Evolutionary conservation across 2,797 vertebrate genomes (phyloP).

Genomic region (Simalia tracyae): DNA sequence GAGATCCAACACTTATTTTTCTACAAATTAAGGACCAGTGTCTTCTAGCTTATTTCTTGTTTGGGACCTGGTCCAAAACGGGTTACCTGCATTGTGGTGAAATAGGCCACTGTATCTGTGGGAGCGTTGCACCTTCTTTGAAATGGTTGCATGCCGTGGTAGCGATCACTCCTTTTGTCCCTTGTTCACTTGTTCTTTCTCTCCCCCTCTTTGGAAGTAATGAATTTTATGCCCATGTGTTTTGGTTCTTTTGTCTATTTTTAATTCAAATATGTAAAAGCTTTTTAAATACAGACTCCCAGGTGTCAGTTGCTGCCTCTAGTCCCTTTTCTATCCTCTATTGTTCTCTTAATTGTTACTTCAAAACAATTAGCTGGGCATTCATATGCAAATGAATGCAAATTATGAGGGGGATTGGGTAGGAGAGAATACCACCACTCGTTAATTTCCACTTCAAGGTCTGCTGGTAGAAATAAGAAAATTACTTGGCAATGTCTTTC

Average conservation of each 20-base stretch:
- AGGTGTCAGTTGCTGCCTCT: conserved; percentile 78
- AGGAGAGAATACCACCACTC: conserved; percentile 71
- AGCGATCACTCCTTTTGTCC: background rate
- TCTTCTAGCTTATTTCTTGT: background rate
- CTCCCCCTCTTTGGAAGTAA: conserved; percentile 47
- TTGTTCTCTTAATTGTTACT: conserved; percentile 84
- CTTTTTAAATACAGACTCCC: conserved; percentile 77
- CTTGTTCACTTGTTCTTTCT: background rate
- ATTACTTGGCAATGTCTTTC: conserved; percentile 65
- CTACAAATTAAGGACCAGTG: background rate
- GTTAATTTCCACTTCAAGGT: conserved; percentile 78
- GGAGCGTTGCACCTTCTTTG: conserved; percentile 8
- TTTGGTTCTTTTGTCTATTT: conserved; percentile 75
- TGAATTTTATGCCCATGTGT: conserved; percentile 70
- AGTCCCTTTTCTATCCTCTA: conserved; percentile 76
- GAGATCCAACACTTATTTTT: background rate
- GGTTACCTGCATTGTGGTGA: conserved; percentile 15
- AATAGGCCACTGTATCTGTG: conserved; percentile 10
- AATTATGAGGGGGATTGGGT: conserved; percentile 71
- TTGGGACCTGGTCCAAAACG: conserved; percentile 11
- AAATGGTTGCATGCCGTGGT: conserved; percentile 31
- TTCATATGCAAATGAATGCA: conserved; percentile 81
- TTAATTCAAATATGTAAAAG: conserved; percentile 80
- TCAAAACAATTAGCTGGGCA: conserved; percentile 82
- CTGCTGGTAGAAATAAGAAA: conserved; percentile 73